These are phyloP conservation scores for Scortum barcoo DNA, from an alignment of 2,113 vertebrate genomes.

Conservation along the genomic window DNA sequence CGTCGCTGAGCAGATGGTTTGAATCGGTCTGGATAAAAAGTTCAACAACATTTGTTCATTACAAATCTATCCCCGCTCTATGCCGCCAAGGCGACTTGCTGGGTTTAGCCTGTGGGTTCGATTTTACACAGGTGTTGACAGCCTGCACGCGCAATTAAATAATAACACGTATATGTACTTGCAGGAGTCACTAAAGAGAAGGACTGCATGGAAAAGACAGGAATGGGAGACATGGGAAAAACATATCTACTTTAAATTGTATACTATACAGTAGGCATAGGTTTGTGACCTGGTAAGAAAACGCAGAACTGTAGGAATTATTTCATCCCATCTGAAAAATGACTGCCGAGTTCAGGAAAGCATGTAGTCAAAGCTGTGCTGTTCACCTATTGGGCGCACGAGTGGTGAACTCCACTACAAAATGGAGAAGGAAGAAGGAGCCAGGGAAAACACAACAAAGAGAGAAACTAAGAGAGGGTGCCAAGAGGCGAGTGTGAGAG, in stretches of 20 bases:
- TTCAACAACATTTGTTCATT: background rate
- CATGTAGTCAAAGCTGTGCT: background rate
- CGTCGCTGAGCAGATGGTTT: background rate
- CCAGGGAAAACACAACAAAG: background rate
- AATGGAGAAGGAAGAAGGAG: background rate
- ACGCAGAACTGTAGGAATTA: background rate
- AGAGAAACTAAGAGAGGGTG: background rate
- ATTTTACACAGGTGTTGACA: background rate
- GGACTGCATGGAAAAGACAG: background rate
- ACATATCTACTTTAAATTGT: background rate
- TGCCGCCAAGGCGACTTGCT: background rate
- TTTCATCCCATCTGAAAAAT: background rate
- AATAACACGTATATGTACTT: background rate
- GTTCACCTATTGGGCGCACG: background rate
- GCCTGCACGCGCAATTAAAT: background rate
- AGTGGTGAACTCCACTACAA: background rate
- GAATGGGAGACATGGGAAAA: background rate
- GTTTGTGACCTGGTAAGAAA: background rate
- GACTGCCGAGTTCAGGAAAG: background rate
- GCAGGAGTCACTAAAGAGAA: background rate
- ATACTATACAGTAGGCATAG: background rate
- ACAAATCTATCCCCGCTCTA: background rate
- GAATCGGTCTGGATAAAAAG: background rate
- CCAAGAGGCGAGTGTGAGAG: background rate
- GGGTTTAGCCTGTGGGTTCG: background rate